phyloP scores from a whole-genome alignment of 2,888 invertebrate genomes.

The Xylota sylvarum region DNA sequence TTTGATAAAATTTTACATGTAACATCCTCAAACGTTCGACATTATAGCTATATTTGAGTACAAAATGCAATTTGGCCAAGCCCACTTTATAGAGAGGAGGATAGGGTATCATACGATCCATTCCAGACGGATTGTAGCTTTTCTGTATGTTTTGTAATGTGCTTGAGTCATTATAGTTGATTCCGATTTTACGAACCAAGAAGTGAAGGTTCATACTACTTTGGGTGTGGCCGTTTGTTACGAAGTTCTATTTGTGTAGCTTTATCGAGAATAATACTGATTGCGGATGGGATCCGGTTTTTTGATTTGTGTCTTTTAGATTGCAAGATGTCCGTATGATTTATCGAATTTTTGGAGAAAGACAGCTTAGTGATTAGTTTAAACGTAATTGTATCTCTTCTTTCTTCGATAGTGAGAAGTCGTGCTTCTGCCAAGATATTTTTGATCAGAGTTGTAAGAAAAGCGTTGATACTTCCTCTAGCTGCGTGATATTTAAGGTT shows the following conservation, averaged over 20 bases:
- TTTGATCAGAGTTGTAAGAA: too few species aligned
- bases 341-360: constrained; percentile 15
- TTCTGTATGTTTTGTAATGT: too few species aligned
- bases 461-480: not conserved
- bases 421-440: constrained; percentile 5
- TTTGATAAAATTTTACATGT: too few species aligned
- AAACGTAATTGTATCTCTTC: too few species aligned
- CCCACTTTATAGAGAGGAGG: too few species aligned
- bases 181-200: constrained; percentile 23
- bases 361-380: not conserved
- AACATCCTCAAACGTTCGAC: too few species aligned
- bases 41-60: too few species aligned
- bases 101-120: too few species aligned
- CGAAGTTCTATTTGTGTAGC: constrained; percentile 7
- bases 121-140: too few species aligned
- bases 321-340: not conserved
- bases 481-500: constrained; percentile 9
- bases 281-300: constrained; percentile 10
- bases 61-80: too few species aligned
- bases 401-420: not conserved
- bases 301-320: constrained; percentile 20
- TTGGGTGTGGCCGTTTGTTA: not conserved
- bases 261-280: constrained; percentile 13
- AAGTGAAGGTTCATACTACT: constrained; percentile 3
- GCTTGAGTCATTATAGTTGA: too few species aligned